Conservation (phyloP, 2,888 invertebrate species). For the Aphodius sticticus region DNA sequence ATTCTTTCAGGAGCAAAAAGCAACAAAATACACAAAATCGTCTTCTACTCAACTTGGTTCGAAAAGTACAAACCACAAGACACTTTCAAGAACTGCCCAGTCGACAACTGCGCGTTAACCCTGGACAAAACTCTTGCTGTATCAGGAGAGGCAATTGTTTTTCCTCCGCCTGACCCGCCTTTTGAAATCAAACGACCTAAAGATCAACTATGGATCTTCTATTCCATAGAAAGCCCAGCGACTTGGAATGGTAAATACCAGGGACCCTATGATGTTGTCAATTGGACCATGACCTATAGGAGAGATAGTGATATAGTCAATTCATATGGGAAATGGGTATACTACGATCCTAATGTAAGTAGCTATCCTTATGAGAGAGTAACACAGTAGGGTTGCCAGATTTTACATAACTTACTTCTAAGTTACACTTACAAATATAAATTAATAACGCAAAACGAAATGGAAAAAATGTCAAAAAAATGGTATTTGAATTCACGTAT, state of each 20-base stretch:
- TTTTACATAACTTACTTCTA: too few species aligned
- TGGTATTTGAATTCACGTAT: too few species aligned
- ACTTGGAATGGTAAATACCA: slow-evolving; percentile 77
- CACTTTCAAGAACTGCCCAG: slow-evolving; percentile 79
- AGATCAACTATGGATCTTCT: slow-evolving; percentile 90
- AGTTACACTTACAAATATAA: too few species aligned
- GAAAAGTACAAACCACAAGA: slow-evolving; percentile 19
- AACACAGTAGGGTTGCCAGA: too few species aligned
- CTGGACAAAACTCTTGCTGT: slow-evolving; percentile 76
- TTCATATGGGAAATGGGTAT: slow-evolving; percentile 95
- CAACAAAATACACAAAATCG: neutral
- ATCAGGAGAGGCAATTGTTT: slow-evolving; percentile 87
- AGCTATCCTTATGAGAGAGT: too few species aligned
- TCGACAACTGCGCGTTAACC: slow-evolving; percentile 84
- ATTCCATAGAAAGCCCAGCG: slow-evolving; percentile 95
- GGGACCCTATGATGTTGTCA: slow-evolving; percentile 72
- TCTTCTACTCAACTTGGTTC: neutral
- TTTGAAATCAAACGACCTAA: slow-evolving; percentile 73
- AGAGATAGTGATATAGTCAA: slow-evolving; percentile 95
- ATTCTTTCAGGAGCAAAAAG: neutral
- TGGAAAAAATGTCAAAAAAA: too few species aligned
- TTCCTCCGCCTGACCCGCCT: slow-evolving; percentile 83
- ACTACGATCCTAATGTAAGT: slow-evolving; percentile 71
- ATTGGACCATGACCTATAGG: slow-evolving; percentile 97
- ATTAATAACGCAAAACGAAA: too few species aligned